Percentiles rank a stretch among this genome's conserved stretches.
Conservation (phyloP, 2,797 vertebrate species). For the Falco cherrug region DNA sequence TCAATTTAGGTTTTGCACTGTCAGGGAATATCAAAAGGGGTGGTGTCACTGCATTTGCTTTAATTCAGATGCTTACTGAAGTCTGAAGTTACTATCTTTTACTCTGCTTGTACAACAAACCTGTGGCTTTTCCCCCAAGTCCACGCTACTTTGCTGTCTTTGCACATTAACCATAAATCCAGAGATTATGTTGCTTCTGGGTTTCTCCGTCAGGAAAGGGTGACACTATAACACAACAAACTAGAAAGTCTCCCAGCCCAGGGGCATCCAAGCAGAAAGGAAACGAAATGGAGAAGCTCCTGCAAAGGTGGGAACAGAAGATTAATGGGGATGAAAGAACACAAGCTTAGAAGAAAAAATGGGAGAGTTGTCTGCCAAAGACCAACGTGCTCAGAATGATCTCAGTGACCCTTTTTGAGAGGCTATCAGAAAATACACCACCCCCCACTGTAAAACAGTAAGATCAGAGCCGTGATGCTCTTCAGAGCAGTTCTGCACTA, state of each 20-base stretch:
- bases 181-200: background rate
- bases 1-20: background rate
- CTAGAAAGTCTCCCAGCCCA: background rate
- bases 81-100: background rate
- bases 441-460: background rate
- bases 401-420: background rate
- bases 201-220: background rate
- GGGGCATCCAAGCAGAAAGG: background rate
- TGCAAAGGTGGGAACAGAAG: background rate
- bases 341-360: background rate
- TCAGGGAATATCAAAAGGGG: background rate
- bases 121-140: background rate
- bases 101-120: background rate
- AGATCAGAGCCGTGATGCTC: background rate
- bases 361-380: background rate
- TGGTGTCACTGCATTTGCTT: background rate
- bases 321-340: background rate
- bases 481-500: background rate
- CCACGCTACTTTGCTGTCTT: background rate
- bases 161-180: background rate
- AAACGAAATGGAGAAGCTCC: background rate
- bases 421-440: background rate
- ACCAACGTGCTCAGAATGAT: background rate
- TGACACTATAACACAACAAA: background rate
- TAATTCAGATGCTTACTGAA: slow-evolving; percentile 20